These are phyloP conservation scores for Drosophila baimaii DNA, from an alignment of 1,140 invertebrate species.

Conservation along the genomic window DNA sequence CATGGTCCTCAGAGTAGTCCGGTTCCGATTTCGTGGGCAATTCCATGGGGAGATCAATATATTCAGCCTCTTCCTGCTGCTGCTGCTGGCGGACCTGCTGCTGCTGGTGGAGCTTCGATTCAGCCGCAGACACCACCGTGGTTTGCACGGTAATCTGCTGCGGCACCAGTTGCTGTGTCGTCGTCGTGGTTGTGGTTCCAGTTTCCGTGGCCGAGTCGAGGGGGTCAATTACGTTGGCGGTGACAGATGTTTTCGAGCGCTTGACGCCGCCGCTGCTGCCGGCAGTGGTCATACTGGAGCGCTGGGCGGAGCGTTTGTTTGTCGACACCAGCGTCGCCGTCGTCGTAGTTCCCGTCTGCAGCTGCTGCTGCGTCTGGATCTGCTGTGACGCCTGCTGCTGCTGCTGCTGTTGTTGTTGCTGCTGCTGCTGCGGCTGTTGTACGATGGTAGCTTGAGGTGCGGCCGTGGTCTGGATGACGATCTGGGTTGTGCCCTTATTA, in stretches of 20 bases:
- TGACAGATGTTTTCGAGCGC: conserved; percentile 54
- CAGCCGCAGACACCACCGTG: conserved; percentile 57
- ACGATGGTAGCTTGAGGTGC: conserved; percentile 74
- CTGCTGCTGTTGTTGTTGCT: conserved; percentile 55
- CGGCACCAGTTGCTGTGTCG: conserved; percentile 52
- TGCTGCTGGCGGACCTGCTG: conserved; percentile 56
- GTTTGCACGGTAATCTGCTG: conserved; percentile 82
- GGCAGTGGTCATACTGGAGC: conserved; percentile 46
- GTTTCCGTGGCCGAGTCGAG: conserved; percentile 56
- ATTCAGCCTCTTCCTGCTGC: conserved; percentile 74
- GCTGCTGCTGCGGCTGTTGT: conserved; percentile 64
- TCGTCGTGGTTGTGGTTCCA: conserved; percentile 47
- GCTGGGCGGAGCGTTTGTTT: conserved; percentile 75
- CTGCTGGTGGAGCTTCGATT: conserved; percentile 44
- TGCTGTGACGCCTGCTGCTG: conserved; percentile 63
- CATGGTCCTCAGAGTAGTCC: conserved; percentile 81
- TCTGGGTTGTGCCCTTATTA: conserved; percentile 80
- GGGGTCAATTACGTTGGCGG: conserved; percentile 62
- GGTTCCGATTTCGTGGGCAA: conserved; percentile 84
- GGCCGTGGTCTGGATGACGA: conserved; percentile 79
- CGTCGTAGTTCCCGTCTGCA: conserved; percentile 73
- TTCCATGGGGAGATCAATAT: conserved; percentile 83
- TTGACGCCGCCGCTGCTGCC: conserved; percentile 53
- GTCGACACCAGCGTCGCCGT: conserved; percentile 79
- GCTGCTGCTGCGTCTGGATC: conserved; percentile 70